Conservation (phyloP, 2,797 vertebrate genomes). For the Halcyon smyrnensis region DNA sequence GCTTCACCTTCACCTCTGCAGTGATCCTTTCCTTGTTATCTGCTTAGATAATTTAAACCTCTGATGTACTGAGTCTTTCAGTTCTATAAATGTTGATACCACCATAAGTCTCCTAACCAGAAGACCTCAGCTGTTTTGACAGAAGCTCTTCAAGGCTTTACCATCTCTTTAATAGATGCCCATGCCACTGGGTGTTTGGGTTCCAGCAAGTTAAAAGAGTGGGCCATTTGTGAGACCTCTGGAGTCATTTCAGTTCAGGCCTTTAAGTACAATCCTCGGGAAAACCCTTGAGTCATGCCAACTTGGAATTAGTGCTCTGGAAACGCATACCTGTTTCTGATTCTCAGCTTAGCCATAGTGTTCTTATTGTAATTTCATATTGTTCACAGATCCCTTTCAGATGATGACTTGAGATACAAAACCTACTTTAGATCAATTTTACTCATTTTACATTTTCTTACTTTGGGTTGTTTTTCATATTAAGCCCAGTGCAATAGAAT, state of each 20-base stretch:
- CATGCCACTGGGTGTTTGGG: fast-evolving
- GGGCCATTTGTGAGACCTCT: background rate
- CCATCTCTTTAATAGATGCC: no score
- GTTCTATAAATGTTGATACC: background rate
- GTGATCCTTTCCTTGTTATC: background rate
- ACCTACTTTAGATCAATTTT: background rate
- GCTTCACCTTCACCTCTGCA: background rate
- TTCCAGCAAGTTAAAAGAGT: background rate
- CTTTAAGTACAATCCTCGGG: background rate
- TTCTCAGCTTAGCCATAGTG: background rate
- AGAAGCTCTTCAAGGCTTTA: background rate
- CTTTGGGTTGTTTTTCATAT: background rate
- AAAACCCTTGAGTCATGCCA: background rate
- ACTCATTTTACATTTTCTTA: fast-evolving
- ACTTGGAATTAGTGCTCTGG: background rate
- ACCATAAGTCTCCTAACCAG: background rate
- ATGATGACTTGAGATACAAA: background rate
- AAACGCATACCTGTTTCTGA: background rate
- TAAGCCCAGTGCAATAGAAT: background rate
- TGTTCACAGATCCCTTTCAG: background rate
- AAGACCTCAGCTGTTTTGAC: background rate
- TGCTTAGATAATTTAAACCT: background rate
- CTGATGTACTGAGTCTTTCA: background rate
- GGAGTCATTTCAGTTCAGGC: background rate
- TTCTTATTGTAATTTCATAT: background rate